These are phyloP conservation scores for Porphyrio hochstetteri DNA, from an alignment of 2,113 vertebrate species.

Conservation along the genomic window DNA sequence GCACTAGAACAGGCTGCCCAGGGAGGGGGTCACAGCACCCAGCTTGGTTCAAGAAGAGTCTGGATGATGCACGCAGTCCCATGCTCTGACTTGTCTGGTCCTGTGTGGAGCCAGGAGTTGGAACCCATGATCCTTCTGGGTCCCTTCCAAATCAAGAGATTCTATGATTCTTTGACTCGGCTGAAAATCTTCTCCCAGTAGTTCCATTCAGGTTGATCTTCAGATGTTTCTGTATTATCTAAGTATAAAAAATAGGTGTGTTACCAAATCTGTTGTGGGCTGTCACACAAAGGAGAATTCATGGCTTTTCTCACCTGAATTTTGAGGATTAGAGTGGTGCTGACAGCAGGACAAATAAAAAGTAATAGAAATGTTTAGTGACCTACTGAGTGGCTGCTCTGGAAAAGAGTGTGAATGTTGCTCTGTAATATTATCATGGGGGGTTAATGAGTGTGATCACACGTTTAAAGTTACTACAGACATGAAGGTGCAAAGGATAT, in stretches of 20 bases:
- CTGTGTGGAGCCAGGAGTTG: too few relatives aligned
- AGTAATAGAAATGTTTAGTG: not conserved
- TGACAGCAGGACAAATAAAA: not conserved
- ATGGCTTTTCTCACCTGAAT: not conserved
- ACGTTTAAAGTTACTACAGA: not conserved
- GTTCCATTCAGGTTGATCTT: not conserved
- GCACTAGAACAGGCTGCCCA: too few relatives aligned
- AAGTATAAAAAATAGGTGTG: not conserved
- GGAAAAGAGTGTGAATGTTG: not conserved
- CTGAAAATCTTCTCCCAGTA: not conserved
- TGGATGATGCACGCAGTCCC: too few relatives aligned
- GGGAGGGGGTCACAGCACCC: too few relatives aligned
- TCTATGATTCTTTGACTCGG: too few relatives aligned
- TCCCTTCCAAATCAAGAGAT: too few relatives aligned
- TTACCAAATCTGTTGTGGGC: not conserved
- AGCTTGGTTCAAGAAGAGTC: too few relatives aligned
- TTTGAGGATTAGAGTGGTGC: not conserved
- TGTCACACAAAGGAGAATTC: not conserved
- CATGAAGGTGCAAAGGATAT: not conserved
- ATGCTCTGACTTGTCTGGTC: too few relatives aligned
- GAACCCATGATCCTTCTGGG: too few relatives aligned
- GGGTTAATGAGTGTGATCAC: not conserved
- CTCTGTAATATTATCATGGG: not conserved
- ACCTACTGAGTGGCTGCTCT: not conserved
- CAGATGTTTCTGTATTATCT: not conserved